Conservation (phyloP, 2,888 invertebrate genomes). For the Rhamphomyia laevipes region DNA sequence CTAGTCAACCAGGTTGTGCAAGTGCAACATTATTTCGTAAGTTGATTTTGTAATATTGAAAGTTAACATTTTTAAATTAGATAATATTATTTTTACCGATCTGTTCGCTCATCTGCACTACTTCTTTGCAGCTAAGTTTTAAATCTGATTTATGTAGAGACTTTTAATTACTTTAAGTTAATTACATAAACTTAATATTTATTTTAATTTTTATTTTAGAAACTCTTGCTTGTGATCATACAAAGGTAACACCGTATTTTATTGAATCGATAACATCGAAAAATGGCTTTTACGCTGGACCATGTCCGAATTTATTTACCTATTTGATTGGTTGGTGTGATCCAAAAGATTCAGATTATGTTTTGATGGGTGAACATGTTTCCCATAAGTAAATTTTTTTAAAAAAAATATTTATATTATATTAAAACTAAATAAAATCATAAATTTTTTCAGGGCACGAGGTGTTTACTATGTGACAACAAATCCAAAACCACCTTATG, state of each 20-base stretch:
- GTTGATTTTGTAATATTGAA: slow-evolving; percentile 20
- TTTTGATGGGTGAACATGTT: slow-evolving; percentile 77
- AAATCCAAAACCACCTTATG: slow-evolving; percentile 70
- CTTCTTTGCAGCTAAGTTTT: neutral
- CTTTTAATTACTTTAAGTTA: neutral
- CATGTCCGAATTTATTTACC: slow-evolving; percentile 69
- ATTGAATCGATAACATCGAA: slow-evolving; percentile 76
- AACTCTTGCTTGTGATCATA: slow-evolving; percentile 79
- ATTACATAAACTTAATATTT: slow-evolving; percentile 5
- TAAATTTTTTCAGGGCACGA: slow-evolving; percentile 48
- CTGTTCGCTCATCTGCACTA: neutral
- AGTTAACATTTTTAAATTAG: neutral
- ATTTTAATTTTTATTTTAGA: slow-evolving; percentile 40
- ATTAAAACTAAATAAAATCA: no score
- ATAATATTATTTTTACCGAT: neutral
- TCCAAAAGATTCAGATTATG: slow-evolving; percentile 65
- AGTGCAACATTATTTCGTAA: slow-evolving; percentile 72
- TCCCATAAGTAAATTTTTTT: slow-evolving; percentile 51
- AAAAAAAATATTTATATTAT: no score
- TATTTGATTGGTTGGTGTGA: slow-evolving; percentile 76
- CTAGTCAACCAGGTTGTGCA: slow-evolving; percentile 77
- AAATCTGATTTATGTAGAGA: neutral
- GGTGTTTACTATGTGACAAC: slow-evolving; percentile 83
- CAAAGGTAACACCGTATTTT: slow-evolving; percentile 81
- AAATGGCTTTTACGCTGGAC: slow-evolving; percentile 74